A percentile compares a stretch with the other conserved stretches of the same genome.
These are phyloP conservation scores for Temnothorax longispinosus DNA, from an alignment of 1,140 invertebrate genomes.

Conservation along the genomic window DNA sequence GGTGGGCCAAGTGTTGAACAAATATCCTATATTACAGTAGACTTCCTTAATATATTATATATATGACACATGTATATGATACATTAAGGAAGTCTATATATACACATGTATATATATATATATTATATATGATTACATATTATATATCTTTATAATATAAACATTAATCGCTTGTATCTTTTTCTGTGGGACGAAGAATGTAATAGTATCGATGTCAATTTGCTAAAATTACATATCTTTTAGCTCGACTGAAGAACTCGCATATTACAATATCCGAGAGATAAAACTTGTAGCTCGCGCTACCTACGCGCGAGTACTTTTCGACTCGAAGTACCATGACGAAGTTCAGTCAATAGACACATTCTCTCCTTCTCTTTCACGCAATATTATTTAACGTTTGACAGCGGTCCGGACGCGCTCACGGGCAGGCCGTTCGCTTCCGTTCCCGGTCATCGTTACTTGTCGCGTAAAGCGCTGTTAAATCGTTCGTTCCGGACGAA, in stretches of 20 bases:
- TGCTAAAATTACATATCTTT: neutral
- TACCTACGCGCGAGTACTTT: neutral
- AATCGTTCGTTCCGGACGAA: slow-evolving; percentile 69
- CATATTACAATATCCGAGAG: neutral
- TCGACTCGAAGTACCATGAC: neutral
- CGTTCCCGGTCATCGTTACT: neutral
- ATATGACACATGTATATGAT: neutral
- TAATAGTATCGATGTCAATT: slow-evolving; percentile 34
- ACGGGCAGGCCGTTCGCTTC: slow-evolving; percentile 2
- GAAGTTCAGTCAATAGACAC: slow-evolving; percentile 1
- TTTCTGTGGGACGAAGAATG: slow-evolving; percentile 30
- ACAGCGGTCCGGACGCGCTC: slow-evolving; percentile 33
- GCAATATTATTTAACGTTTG: slow-evolving; percentile 35
- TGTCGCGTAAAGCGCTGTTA: slow-evolving; percentile 27
- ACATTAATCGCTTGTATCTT: slow-evolving; percentile 1
- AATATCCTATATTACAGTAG: slow-evolving; percentile 14
- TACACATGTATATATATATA: neutral
- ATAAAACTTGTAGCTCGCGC: neutral
- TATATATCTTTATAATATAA: slow-evolving; percentile 1
- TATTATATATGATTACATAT: neutral
- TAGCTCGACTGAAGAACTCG: neutral
- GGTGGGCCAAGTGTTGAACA: slow-evolving; percentile 27
- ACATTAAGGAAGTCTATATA: too few species aligned
- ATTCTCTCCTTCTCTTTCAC: slow-evolving; percentile 19
- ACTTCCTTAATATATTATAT: neutral